phyloP scores from a whole-genome alignment of 2,113 vertebrate species.

The Oceanodroma tethys region DNA sequence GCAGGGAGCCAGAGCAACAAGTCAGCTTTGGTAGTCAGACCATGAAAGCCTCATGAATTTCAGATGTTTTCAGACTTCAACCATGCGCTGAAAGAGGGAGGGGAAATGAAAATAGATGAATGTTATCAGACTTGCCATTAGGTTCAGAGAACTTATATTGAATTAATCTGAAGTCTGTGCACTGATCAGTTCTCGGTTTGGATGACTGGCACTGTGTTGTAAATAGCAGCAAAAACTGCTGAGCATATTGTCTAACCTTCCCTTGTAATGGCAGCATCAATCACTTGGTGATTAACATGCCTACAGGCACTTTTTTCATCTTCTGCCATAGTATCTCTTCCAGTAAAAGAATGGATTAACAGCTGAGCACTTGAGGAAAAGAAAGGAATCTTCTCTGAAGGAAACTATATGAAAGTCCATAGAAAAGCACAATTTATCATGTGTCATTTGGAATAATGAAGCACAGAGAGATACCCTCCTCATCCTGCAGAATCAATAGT shows the following conservation, averaged over 20 bases:
- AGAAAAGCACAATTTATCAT: slow-evolving; percentile 7
- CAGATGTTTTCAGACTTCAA: neutral
- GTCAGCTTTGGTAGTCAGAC: neutral
- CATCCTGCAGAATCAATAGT: neutral
- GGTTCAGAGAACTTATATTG: neutral
- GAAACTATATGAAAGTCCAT: neutral
- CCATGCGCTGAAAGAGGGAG: neutral
- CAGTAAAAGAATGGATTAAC: neutral
- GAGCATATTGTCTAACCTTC: neutral
- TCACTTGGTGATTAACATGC: neutral
- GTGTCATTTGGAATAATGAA: neutral
- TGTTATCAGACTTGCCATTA: neutral
- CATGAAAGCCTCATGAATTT: neutral
- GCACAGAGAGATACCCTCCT: neutral
- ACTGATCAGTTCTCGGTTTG: neutral
- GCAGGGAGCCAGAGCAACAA: neutral
- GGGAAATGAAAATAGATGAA: neutral
- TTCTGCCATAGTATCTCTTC: neutral
- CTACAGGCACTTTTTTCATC: neutral
- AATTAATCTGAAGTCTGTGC: neutral
- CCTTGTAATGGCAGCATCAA: neutral
- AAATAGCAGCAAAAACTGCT: slow-evolving; percentile 6
- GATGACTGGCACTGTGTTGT: neutral
- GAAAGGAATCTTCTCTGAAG: neutral
- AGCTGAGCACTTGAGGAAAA: neutral